These are phyloP conservation scores for Darevskia mixta DNA, from an alignment of 2,797 vertebrate genomes.

Conservation along the genomic window DNA sequence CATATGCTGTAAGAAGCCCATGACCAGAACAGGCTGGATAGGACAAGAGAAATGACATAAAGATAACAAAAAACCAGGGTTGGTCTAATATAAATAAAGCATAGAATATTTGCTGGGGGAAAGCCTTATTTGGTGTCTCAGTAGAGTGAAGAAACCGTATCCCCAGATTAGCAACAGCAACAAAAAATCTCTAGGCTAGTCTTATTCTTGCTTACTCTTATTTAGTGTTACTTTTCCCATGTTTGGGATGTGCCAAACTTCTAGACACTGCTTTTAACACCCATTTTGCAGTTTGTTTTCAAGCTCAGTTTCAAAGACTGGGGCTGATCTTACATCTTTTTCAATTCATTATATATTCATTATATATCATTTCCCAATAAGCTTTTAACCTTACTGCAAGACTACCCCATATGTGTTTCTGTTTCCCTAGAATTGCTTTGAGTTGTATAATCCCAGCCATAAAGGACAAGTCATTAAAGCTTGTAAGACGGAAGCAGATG, in stretches of 20 bases:
- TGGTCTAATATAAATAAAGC: neutral
- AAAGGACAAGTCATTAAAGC: conserved; percentile 99
- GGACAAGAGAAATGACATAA: neutral
- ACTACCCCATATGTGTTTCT: neutral
- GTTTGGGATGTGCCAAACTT: neutral
- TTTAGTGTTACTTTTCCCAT: neutral
- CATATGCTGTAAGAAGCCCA: too few species aligned
- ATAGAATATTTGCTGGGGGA: neutral
- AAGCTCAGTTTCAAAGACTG: neutral
- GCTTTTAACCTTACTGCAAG: neutral
- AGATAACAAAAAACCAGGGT: neutral
- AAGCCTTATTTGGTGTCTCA: neutral
- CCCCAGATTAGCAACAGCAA: neutral
- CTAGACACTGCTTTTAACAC: neutral
- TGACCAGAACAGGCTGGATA: too few species aligned
- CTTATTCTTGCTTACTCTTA: neutral
- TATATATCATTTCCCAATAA: neutral
- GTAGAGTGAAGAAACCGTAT: neutral
- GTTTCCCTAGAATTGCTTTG: conserved; percentile 92
- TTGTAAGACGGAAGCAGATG: conserved; percentile 97
- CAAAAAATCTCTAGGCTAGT: too few species aligned
- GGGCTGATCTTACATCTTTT: too few species aligned
- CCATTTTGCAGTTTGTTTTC: neutral
- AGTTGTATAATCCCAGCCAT: conserved; percentile 95
- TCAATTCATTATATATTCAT: neutral